A percentile compares a stretch with the other conserved stretches of the same genome.
phyloP scores from a whole-genome alignment of 2,888 invertebrate genomes.

The Sminthurides aquaticus region DNA sequence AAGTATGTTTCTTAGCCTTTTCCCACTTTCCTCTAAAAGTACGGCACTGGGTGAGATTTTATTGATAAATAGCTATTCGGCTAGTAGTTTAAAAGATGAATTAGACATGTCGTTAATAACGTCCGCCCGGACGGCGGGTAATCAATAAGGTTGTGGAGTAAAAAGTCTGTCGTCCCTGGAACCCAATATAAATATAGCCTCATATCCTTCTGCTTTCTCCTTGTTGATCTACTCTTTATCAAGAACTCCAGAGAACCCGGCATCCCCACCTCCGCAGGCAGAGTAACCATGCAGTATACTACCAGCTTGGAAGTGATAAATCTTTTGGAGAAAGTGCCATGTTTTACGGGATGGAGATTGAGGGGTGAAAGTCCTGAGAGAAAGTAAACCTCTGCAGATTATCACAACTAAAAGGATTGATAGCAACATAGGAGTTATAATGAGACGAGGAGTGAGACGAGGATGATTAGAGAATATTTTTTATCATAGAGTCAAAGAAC shows the following conservation, averaged over 20 bases:
- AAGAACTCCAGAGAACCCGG: too few species aligned
- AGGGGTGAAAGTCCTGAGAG: background rate
- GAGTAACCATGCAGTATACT: background rate
- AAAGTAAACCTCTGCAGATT: too few species aligned
- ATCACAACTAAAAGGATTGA: too few species aligned
- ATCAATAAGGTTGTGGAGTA: background rate
- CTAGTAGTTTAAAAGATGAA: background rate
- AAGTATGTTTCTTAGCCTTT: background rate
- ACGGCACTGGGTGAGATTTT: background rate
- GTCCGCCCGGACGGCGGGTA: background rate
- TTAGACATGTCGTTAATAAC: background rate
- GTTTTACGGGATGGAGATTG: background rate
- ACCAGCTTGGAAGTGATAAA: background rate
- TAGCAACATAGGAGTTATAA: background rate
- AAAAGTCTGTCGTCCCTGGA: too few species aligned
- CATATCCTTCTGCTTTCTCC: too few species aligned
- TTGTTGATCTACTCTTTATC: background rate
- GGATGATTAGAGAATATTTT: background rate
- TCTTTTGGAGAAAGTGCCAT: background rate
- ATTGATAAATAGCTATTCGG: background rate
- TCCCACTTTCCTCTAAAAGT: background rate
- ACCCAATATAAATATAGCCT: too few species aligned
- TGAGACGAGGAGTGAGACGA: background rate
- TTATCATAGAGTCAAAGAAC: background rate
- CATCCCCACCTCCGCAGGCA: too few species aligned